Base-by-base conservation (phyloP, 2,113 vertebrate genomes). In the Platichthys flesus region DNA sequence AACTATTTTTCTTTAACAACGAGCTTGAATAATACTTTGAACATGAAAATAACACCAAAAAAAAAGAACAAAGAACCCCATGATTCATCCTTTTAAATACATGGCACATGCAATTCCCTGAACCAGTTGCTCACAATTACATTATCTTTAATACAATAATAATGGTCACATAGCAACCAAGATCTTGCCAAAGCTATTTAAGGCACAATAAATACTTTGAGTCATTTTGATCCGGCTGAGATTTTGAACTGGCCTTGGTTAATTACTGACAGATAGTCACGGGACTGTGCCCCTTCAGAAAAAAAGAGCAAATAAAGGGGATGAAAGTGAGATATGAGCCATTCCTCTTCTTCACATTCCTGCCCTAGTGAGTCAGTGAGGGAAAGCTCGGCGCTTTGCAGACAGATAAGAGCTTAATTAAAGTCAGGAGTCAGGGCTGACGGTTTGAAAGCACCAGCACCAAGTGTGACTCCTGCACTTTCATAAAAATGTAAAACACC, bases 361-460 rank as follows among this genome's bases (percentile, higher is more conserved):
- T 79, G 51, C 59, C 71, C 52, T 21, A 76, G 61, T 63, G 74
- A 85, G 83, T 82, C 73, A 74, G 14, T 70, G 61, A 83, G 60
- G 66, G 73, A 90, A 80, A 5, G 74, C 83, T 73, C 52, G 56
- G 64, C 78, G 85, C 86, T 82, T 89, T 88, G 72, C 14, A 7
- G 35, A 79, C 78, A 83, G 89, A 89, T 84, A 91, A 91, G 76
- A 82, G 83, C 84, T 85, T 90, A 89, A 92, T 92, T 91, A 91
- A 91, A 90, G 91, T 89, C 86, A 89, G 83, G 74, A 88, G 76
- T 77, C 79, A 66, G 66, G 62, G 63, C 65, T 55, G 76, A 82
- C 20, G 24, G 69, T 82, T 79, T 72, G 66, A 82, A 88, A 82
- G 76, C 59, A 56, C 51, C 45, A 70, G 77, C 75, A 88, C 72